Evolutionary conservation across 2,888 invertebrate species (phyloP), one percentile per base, ranked within the genome.

Genomic region (Gryllus longicercus): DNA sequence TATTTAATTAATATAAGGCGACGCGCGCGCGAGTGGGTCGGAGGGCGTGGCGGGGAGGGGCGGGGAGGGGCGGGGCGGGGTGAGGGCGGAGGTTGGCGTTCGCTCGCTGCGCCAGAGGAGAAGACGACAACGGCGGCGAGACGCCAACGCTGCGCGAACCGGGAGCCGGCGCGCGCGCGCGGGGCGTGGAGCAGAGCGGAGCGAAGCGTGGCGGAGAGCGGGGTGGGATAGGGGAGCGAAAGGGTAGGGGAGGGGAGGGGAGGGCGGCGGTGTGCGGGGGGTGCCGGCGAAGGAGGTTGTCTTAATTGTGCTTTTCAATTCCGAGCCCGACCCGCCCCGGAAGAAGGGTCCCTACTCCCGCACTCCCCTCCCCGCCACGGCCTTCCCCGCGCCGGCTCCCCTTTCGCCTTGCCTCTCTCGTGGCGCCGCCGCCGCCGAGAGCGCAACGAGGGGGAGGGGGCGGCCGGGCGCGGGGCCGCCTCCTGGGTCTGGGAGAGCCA

Each of bases 1-100:
- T 82, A 82, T 82, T 82, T 82, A 82, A 82, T 82, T 82, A 82
- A 82, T 82, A 80, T 82, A 82, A 82, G 82, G 81, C 81, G 82
- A 80, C 16, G 75, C 75, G 23, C n/a, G 75, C 75, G 75, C n/a
- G 21, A 49, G 77, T 78, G 80, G 81, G 78, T 80, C 21, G 1
- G 21, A 1, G 79, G 81, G 74, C 51, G 74, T 75, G 78, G 77
- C 18, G 18, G 50, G 49, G n/a, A n/a, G n/a, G n/a, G n/a, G n/a
- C n/a, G n/a, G n/a, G n/a, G n/a, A n/a, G n/a, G n/a, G n/a, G n/a
- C n/a, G n/a, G 16, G 50, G n/a, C 18, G 50, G 51, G 76, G 77
- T 14, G 63, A 11, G 51, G 49, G 77, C 16, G 38, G 38, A 38
- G 8, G 38, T 38, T 38, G 38, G 8, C 8, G 8, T 38, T 38